Conservation (phyloP, 2,888 invertebrate species). For the Phorcus lineatus region DNA sequence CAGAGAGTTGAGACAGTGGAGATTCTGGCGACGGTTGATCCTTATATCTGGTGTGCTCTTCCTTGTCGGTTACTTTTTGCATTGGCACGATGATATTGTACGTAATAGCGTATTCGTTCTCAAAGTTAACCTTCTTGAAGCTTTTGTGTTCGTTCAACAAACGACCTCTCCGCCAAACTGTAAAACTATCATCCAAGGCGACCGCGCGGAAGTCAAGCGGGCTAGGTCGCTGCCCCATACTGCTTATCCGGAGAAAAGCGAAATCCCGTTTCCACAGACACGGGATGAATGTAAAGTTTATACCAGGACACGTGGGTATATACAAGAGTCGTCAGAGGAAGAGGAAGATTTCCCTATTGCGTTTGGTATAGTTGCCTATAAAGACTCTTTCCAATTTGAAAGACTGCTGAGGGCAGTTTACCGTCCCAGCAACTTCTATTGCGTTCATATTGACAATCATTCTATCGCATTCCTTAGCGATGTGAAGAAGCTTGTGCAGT, state of each 20-base stretch:
- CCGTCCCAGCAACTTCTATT: slow-evolving; percentile 17
- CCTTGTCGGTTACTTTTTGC: too few species aligned
- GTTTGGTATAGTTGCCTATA: neutral
- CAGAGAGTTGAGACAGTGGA: too few species aligned
- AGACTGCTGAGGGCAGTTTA: slow-evolving; percentile 10
- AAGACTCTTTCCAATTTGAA: neutral
- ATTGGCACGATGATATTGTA: too few species aligned
- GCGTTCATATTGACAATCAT: neutral
- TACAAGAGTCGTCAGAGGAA: neutral
- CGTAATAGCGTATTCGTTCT: too few species aligned
- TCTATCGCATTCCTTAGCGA: neutral
- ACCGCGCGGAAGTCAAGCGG: neutral
- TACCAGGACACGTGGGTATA: neutral
- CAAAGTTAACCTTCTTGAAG: too few species aligned
- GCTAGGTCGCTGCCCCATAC: neutral
- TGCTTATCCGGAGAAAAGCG: too few species aligned
- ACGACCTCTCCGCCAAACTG: neutral
- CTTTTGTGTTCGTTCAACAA: too few species aligned
- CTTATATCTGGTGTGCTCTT: too few species aligned
- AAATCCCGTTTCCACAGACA: too few species aligned
- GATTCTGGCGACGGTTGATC: too few species aligned
- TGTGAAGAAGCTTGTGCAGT: neutral
- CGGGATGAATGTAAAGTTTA: too few species aligned
- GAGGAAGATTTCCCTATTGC: neutral
- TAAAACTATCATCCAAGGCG: neutral